phyloP scores from a whole-genome alignment of 2,888 invertebrate species.

The Criorhina ranunculi region DNA sequence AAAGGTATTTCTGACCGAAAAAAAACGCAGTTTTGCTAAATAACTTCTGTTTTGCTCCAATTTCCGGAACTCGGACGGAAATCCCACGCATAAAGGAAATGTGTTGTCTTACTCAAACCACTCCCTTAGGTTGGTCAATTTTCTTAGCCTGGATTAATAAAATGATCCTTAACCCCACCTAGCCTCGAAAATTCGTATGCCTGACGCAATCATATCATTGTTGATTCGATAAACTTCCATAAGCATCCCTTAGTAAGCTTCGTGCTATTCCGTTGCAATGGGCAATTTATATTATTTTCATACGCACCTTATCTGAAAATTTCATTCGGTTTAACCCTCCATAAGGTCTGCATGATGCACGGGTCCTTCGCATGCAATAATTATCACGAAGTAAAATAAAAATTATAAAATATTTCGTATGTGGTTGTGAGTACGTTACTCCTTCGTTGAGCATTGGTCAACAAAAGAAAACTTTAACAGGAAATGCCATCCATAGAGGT shows the following conservation, averaged over 20 bases:
- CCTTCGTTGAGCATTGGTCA: slow-evolving; percentile 19
- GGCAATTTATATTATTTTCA: slow-evolving; percentile 22
- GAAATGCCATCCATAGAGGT: slow-evolving; percentile 5
- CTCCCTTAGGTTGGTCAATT: slow-evolving; percentile 2
- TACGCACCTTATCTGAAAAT: slow-evolving; percentile 52
- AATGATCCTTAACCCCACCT: slow-evolving; percentile 6
- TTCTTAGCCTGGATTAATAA: background rate
- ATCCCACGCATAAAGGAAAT: background rate
- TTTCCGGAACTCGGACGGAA: background rate
- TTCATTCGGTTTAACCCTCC: slow-evolving; percentile 44
- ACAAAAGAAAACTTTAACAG: background rate
- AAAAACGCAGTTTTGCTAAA: background rate
- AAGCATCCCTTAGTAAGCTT: background rate
- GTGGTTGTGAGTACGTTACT: background rate
- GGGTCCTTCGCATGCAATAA: slow-evolving; percentile 65
- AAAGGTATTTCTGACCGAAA: background rate
- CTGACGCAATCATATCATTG: background rate
- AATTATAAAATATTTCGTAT: slow-evolving; percentile 8
- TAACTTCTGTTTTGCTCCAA: background rate
- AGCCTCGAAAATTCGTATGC: background rate
- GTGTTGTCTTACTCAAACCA: background rate
- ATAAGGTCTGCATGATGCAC: slow-evolving; percentile 63
- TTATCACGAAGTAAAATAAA: slow-evolving; percentile 59
- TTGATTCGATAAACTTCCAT: background rate
- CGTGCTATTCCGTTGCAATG: slow-evolving; percentile 3